Conservation (phyloP, 2,888 invertebrate species). For the Rhopalosiphum nymphaeae region DNA sequence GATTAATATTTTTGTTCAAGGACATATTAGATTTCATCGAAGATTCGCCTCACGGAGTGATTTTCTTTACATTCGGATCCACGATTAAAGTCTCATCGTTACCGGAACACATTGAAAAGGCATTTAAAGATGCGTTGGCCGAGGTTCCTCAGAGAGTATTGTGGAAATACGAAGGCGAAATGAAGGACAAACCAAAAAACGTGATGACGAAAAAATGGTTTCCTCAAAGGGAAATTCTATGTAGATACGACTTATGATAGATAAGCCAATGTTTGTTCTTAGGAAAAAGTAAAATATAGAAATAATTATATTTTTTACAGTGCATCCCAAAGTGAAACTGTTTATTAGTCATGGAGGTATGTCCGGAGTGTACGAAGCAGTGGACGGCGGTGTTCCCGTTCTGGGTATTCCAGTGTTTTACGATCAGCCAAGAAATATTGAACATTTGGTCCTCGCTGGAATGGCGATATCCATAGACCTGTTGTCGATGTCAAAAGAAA, state of each 20-base stretch:
- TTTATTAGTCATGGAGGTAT: constrained; percentile 54
- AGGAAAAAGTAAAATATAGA: too few species aligned
- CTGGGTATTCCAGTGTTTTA: constrained; percentile 16
- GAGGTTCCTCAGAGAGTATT: constrained; percentile 8
- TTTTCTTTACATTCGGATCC: too few species aligned
- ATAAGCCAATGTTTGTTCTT: not conserved
- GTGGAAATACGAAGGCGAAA: constrained; percentile 32
- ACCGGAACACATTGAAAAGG: not conserved
- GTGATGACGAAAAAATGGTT: constrained; percentile 32
- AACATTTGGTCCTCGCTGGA: constrained; percentile 1
- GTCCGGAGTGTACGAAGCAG: constrained; percentile 33
- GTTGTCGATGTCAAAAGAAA: not conserved
- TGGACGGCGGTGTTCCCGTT: not conserved
- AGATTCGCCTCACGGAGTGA: too few species aligned
- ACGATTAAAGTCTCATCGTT: not conserved
- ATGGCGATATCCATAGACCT: constrained; percentile 37
- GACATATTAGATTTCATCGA: too few species aligned
- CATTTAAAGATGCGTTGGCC: not conserved
- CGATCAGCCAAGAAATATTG: constrained; percentile 38
- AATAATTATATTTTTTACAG: not conserved
- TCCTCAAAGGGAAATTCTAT: not conserved
- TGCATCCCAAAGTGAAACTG: constrained; percentile 51
- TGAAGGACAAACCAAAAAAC: not conserved
- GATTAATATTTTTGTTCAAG: too few species aligned
- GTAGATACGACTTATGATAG: not conserved